Evolutionary conservation across 2,797 vertebrate species (phyloP), one percentile per base, ranked within the genome.

Genomic region (Netta rufina): DNA sequence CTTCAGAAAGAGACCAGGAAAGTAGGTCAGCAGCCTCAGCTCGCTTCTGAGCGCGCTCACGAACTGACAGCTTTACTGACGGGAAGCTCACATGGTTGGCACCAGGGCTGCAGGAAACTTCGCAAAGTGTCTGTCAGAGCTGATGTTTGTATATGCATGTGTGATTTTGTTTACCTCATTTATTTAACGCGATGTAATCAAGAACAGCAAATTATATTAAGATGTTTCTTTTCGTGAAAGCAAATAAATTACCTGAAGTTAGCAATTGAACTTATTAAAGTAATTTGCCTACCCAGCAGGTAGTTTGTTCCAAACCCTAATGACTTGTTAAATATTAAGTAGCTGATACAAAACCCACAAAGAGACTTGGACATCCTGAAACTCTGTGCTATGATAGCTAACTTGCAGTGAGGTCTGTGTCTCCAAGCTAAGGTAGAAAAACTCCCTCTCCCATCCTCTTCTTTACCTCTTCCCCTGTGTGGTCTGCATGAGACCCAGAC

Each of bases 251-350:
- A 88, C 73, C 61, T 72, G 57, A 91, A 92, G 57, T 93, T 86
- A 67, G 73, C 78, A 36, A 94, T 90, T 96, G 86, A 93, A 90
- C 78, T 95, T 94, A 92, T 92, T 96, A 95, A 96, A 88, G 88
- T 70, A 92, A 95, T 94, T 93, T 95, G 61, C 84, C 75, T 81
- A 66, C 95, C 66, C 92, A 97, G 94, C 89, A 96, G 91, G 93
- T 91, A 96, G 49, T 53, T 92, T 30, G 73, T 85, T 92, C 56
- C 78, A 78, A 93, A 87, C 67, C 58, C 30, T 91, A 89, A 89
- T 78, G 51, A 75, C 78, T 85, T 95, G 57, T 71, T 87, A 95
- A 92, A 91, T 92, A 91, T 84, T 90, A 92, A 95, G 64, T 32
- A 92, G 89, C 58, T 84, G 70, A 94, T 51, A 83, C 25, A 76